Conservation (phyloP, 2,888 invertebrate genomes). For the Hartigia nigra region DNA sequence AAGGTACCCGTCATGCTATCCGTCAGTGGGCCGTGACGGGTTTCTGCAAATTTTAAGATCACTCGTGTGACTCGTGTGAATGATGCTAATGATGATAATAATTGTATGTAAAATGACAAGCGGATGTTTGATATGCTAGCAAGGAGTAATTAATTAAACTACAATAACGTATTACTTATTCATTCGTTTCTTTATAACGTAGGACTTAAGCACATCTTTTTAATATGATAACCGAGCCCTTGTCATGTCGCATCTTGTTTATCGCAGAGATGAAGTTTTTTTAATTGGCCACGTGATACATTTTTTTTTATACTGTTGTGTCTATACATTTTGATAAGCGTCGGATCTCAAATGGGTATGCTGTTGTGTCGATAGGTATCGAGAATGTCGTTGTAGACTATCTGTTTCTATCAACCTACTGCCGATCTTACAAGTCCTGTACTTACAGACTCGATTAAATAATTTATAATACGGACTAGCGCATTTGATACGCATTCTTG, state of each 20-base stretch:
- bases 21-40: not conserved
- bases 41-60: constrained; percentile 1
- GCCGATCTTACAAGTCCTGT: not conserved
- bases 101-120: constrained; percentile 26
- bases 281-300: not conserved
- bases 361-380: not conserved
- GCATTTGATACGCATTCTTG: not conserved
- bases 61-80: constrained; percentile 21
- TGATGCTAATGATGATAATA: constrained; percentile 26
- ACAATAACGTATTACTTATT: constrained; percentile 45
- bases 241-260: constrained; percentile 41
- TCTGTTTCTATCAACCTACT: not conserved
- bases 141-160: constrained; percentile 15
- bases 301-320: not conserved
- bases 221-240: constrained; percentile 30
- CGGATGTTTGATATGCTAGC: constrained; percentile 29
- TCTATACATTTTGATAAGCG: not conserved
- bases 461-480: not conserved
- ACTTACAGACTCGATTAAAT: not conserved
- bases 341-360: not conserved
- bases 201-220: constrained; percentile 37
- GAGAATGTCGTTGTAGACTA: not conserved
- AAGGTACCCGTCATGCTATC: not conserved
- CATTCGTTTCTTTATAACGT: constrained; percentile 49
- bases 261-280: constrained; percentile 32